These are phyloP conservation scores for Sylvia atricapilla DNA, from an alignment of 2,113 vertebrate species.

Conservation along the genomic window DNA sequence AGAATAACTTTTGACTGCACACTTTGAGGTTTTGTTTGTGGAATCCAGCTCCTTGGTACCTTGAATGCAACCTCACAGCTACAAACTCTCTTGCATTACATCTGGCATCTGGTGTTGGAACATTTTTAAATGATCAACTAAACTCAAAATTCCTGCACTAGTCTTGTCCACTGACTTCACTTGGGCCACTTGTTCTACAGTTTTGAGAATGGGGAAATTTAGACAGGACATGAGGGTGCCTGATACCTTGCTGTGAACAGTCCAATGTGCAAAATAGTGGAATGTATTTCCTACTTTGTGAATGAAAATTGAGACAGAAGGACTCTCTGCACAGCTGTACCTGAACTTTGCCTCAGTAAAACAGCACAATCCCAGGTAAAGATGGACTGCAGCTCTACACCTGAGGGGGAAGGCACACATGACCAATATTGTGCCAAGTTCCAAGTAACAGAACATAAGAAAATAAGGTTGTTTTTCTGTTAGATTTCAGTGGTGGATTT, in stretches of 20 bases:
- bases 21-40: not conserved
- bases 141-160: not conserved
- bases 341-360: not conserved
- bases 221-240: not conserved
- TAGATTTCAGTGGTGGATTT: not conserved
- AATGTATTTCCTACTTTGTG: not conserved
- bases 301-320: not conserved
- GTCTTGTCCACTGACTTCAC: not conserved
- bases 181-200: not conserved
- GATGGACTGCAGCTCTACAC: not conserved
- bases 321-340: not conserved
- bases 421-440: not conserved
- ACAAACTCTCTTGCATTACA: not conserved
- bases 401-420: not conserved
- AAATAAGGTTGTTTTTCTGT: not conserved
- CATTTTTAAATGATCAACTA: not conserved
- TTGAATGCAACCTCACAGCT: not conserved
- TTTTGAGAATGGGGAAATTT: not conserved
- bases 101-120: not conserved
- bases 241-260: not conserved
- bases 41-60: not conserved
- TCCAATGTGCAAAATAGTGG: accelerated
- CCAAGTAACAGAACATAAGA: not conserved
- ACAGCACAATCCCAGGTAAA: accelerated
- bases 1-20: not conserved